Evolutionary conservation across 2,888 invertebrate species (phyloP).

Genomic region (Cephonodes hylas): DNA sequence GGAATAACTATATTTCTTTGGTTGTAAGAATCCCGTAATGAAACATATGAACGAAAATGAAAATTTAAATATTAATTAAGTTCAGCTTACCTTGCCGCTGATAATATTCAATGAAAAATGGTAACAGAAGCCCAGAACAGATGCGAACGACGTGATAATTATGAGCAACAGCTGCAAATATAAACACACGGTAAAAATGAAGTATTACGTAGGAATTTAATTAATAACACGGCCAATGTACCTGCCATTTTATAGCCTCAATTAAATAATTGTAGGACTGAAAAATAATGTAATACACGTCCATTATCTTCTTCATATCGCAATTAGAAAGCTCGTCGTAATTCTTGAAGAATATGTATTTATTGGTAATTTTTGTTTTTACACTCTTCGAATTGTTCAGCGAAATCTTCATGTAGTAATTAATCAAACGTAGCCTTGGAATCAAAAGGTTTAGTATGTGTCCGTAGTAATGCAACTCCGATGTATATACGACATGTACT

Average conservation of each 20-base stretch:
- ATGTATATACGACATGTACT: slow-evolving; percentile 31
- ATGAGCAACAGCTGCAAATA: slow-evolving; percentile 52
- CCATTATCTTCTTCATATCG: slow-evolving; percentile 52
- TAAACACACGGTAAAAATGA: background rate
- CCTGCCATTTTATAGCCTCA: slow-evolving; percentile 65
- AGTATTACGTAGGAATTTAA: background rate
- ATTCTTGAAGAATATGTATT: slow-evolving; percentile 31
- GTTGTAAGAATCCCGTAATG: too few relatives aligned
- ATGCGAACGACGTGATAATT: slow-evolving; percentile 45
- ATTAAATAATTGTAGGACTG: slow-evolving; percentile 51
- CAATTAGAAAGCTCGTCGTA: slow-evolving; percentile 30
- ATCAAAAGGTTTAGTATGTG: slow-evolving; percentile 51
- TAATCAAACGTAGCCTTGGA: slow-evolving; percentile 50
- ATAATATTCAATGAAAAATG: slow-evolving; percentile 40
- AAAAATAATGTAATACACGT: slow-evolving; percentile 51
- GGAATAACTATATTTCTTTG: too few relatives aligned
- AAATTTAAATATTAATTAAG: background rate
- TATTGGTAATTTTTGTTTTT: slow-evolving; percentile 30
- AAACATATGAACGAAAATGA: background rate
- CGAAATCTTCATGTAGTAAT: slow-evolving; percentile 47
- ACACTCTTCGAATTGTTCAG: slow-evolving; percentile 30
- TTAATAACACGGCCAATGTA: slow-evolving; percentile 20
- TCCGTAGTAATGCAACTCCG: slow-evolving; percentile 51
- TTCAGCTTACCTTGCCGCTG: slow-evolving; percentile 41
- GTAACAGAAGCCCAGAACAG: slow-evolving; percentile 42